Evolutionary conservation across 1,140 invertebrate species (phyloP), one percentile per base, ranked within the genome.

Genomic region (Rhopalosiphum padi): DNA sequence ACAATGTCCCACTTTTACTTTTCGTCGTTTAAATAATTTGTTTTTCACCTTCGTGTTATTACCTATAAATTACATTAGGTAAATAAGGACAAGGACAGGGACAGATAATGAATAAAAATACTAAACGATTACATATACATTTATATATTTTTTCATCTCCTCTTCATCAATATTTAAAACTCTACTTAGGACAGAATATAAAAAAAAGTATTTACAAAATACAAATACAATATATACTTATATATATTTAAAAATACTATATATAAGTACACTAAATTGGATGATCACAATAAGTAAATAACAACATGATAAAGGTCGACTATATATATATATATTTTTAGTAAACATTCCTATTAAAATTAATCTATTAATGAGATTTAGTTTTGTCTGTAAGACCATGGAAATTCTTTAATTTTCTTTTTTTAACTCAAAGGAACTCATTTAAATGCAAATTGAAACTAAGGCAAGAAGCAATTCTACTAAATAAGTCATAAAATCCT

Each of bases 121-220:
- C 43, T 35, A 77, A 22, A 53, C 53, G 43, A 93, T 86, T 93
- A 86, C 91, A 93, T 55, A 93, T 86, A 93, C 82, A 86, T 93
- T 86, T 93, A 93, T 93, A 86, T 93, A 92, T 51, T 93, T 93
- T 93, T 86, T 93, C 77, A 93, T 93, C 91, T 93, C 82, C 48
- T 85, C 82, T 37, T 85, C 51, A 35, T 51, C 43, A n/a, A 93
- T 55, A 93, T 93, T 85, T 93, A 77, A 83, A 92, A 93, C 82
- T 93, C 91, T 93, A 93, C 91, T 93, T 93, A 93, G 91, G 91
- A 93, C 91, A 93, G 91, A 93, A 93, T 93, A 86, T 93, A 93
- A 93, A 93, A 93, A 93, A 93, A 93, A 93, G 91, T 93, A 93
- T 93, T 93, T 93, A 93, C 91, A 93, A 93, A 93, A 93, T 93